Base-by-base conservation (phyloP, 2,888 invertebrate species). In the Arctia plantaginis region DNA sequence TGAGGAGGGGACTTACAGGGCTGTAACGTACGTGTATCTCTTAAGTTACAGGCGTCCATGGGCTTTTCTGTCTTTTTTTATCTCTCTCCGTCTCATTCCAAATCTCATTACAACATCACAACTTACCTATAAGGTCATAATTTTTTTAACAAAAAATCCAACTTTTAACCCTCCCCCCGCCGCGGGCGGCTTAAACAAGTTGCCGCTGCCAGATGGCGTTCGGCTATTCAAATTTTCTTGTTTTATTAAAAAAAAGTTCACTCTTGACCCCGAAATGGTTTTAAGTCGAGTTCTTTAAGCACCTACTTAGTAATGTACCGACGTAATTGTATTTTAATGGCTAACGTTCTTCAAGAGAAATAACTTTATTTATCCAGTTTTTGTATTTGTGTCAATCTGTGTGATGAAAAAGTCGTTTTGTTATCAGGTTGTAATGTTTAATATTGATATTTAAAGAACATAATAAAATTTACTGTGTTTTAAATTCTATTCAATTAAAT, bases 181-280 rank as follows among this genome's bases (percentile, higher is more conserved):
- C 47, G 73, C 73, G 81, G 84, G 80, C 83, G 84, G 83, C 82
- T 89, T 83, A 83, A 84, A 85, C 85, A 88, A 86, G 82, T 86
- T 85, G 70, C 77, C 84, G 77, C 82, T 79, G 82, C 87, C 90
- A 90, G 90, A 89, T 90, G 90, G 88, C 86, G 90, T 81, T 79
- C 76, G 83, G 86, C 88, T 82, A 90, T 90, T 87, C 88, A 87
- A 88, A 89, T 90, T 90, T 89, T 83, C 89, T 87, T 88, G 86
- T 90, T 90, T 90, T 90, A 90, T 89, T 90, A 90, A 90, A 90
- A 90, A 90, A 90, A 90, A 88, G 83, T 86, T 88, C 83, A 82
- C 87, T 86, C 89, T 86, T 85, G 85, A 89, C 85, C 87, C 85
- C 85, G 82, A 83, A 85, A 85, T 79, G 82, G 79, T 76, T 85